Evolutionary conservation across 37 sponge, comb jelly and placozoan genomes (phyloP).

Genomic region (Chondrilla cf. caribensis): DNA sequence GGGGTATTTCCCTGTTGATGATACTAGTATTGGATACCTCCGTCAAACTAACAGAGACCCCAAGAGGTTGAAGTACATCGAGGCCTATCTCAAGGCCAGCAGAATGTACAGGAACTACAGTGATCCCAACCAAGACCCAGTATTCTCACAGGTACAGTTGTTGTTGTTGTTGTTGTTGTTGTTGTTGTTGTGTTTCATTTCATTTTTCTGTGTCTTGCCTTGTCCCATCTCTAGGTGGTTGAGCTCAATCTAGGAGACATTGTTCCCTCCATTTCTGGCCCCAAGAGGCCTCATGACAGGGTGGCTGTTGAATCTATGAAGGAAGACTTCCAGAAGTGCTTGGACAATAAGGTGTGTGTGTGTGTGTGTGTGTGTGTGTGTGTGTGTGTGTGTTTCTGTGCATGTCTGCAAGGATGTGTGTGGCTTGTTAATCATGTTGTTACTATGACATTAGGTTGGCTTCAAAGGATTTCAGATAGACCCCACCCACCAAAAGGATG

Average conservation of each 20-base stretch:
- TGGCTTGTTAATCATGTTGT: not conserved
- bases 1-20: conserved; percentile 89
- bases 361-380: not conserved
- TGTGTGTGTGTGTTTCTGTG: not conserved
- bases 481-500: conserved; percentile 22
- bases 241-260: conserved; percentile 75
- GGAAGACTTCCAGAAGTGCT: conserved; percentile 77
- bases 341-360: conserved; percentile 68
- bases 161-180: not conserved
- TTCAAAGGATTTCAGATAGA: conserved; percentile 83
- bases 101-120: conserved; percentile 71
- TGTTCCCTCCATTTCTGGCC: conserved; percentile 85
- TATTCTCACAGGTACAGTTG: conserved; percentile 53
- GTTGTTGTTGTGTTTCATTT: not conserved
- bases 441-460: conserved; percentile 62
- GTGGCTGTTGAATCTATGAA: conserved; percentile 82
- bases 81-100: conserved; percentile 61
- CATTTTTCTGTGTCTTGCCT: not conserved
- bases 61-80: conserved; percentile 31
- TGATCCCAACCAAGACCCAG: conserved; percentile 56
- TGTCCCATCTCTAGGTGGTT: conserved; percentile 19
- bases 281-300: conserved; percentile 89
- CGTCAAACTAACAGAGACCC: conserved; percentile 71
- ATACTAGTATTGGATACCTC: conserved; percentile 78
- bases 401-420: not conserved